Base-by-base conservation (phyloP, 2,113 vertebrate genomes). In the Deroptyus accipitrinus region DNA sequence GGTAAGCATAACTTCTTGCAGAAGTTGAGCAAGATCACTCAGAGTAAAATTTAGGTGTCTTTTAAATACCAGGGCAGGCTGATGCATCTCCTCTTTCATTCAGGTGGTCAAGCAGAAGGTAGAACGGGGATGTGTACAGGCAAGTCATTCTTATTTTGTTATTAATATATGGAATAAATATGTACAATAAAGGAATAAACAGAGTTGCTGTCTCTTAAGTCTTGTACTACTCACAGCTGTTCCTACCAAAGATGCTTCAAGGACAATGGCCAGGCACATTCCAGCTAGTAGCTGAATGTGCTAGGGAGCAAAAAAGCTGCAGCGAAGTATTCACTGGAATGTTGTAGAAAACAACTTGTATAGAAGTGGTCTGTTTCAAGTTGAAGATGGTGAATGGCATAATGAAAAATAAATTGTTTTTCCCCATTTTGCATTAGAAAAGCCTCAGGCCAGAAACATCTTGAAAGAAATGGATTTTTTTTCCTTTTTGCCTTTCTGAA, bases 371-470 rank as follows among this genome's bases (percentile, higher is more conserved):
- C 92, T 94, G 80, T 80, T 96, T 96, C 88, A 63, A 92, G 83
- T 76, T 92, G 96, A 73, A 95, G 77, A 91, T 77, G 49, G 44
- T 37, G 74, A 91, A 91, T 80, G 86, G 67, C 69, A 82, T 94
- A 79, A 84, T 95, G 88, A 96, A 95, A 96, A 96, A 92, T 37
- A 90, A 90, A 96, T 92, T 81, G 68, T 86, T 89, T 89, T 74
- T 25, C 74, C n/a, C 17, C 12, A 84, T 86, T 94, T 79, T 92
- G 81, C 79, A 87, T 96, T 95, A 69, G 74, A 87, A 95, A 84
- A 73, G 83, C 88, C 77, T 92, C 37, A 46, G 83, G 92, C 57
- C 57, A 87, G 84, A 92, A 95, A 52, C 15, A 31, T 91, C 88
- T 87, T 79, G 54, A 95, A 94, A 95, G 66, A 94, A 93, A 92